Evolutionary conservation across 2,113 vertebrate genomes (phyloP).

Genomic region (Bos javanicus): DNA sequence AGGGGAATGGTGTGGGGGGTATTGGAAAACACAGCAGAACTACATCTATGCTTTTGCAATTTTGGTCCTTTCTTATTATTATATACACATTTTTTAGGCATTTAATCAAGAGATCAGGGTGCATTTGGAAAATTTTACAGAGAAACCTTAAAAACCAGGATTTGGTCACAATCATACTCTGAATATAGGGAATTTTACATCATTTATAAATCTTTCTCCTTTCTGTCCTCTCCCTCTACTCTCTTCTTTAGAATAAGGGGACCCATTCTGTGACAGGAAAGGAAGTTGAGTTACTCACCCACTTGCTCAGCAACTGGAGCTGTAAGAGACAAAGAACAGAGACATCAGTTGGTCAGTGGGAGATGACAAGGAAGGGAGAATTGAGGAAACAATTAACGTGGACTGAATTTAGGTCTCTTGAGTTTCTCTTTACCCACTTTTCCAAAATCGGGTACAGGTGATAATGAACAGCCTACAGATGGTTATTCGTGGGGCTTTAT

Average conservation of each 20-base stretch:
- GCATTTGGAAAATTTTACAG: not conserved
- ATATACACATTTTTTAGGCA: not conserved
- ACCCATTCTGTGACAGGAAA: not conserved
- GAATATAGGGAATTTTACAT: not conserved
- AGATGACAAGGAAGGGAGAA: not conserved
- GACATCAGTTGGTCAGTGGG: not conserved
- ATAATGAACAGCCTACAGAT: not conserved
- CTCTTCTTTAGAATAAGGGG: not conserved
- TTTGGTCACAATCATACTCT: not conserved
- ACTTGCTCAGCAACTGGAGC: conserved; percentile 30
- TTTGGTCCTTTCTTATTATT: not conserved
- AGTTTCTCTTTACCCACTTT: not conserved
- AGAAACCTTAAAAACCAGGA: not conserved
- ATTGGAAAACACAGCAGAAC: not conserved
- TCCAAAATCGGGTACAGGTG: not conserved
- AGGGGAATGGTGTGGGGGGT: not conserved
- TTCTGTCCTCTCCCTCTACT: not conserved
- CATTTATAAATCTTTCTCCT: not conserved
- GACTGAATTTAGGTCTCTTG: not conserved
- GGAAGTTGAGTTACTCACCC: conserved; percentile 35
- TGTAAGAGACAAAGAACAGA: conserved; percentile 26
- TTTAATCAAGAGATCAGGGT: not conserved
- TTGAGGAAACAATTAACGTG: not conserved
- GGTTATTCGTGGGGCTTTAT: not conserved
- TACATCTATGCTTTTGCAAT: not conserved